Base-by-base conservation (phyloP, 2,113 vertebrate genomes). In the Cyprinodon brontotheroides region DNA sequence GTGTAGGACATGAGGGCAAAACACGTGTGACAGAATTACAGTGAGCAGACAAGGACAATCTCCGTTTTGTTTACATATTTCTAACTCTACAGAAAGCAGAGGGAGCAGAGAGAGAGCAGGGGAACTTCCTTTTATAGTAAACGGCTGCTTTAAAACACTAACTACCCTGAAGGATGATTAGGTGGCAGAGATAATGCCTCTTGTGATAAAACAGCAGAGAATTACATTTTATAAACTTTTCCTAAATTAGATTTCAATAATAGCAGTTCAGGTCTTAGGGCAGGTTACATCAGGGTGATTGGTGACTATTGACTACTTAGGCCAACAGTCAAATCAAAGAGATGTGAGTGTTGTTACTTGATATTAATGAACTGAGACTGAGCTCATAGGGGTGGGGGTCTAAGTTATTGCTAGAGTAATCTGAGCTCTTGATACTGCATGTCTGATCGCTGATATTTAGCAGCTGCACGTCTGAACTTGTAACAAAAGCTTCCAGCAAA, bases 51-150 rank as follows among this genome's bases (percentile, higher is more conserved):
- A 68, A 82, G 64, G 77, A 60, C 81, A 80, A 45, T 29, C 64
- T 79, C 68, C 29, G 38, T 6, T 79, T 81, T 92, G 90, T 91
- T 91, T 86, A 92, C 87, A 93, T 90, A 87, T 89, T 87, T 89
- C 80, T 73, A 61, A 40, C 65, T 82, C 63, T 59, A 70, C 81
- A 67, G 79, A 81, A 62, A 60, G 81, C 36, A 70, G 82, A 47
- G 80, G 76, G 81, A 70, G 75, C 63, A 20, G 59, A 74, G 75
- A 53, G 73, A 68, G 29, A 66, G 65, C 68, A 65, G 60, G 60
- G 72, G 62, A 65, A 87, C 82, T 86, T 90, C 86, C 82, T 91
- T 85, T 92, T 89, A 89, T 78, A 78, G 84, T 74, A 91, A 93
- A 87, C 89, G 89, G 84, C 89, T 86, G 89, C 81, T 84, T 83